phyloP scores from a whole-genome alignment of 2,888 invertebrate genomes.

The Entomobrya proxima region DNA sequence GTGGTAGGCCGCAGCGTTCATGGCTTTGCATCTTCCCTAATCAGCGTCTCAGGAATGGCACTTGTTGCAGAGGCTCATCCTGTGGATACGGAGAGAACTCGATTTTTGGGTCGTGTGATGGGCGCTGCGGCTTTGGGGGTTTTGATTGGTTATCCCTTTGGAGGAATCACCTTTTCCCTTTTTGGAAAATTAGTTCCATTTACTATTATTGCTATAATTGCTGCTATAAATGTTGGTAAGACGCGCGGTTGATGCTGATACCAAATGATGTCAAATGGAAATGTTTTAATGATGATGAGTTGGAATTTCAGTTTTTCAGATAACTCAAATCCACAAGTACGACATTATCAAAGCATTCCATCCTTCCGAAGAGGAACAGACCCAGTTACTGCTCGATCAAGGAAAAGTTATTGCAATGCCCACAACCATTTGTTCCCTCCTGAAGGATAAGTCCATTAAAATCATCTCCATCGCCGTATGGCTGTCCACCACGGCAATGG shows the following conservation, averaged over 20 bases:
- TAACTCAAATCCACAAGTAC: slow-evolving; percentile 34
- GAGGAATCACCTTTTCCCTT: slow-evolving; percentile 88
- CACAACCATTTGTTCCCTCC: slow-evolving; percentile 61
- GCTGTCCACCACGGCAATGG: slow-evolving; percentile 88
- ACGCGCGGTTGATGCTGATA: not conserved
- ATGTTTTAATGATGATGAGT: not conserved
- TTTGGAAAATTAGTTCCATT: slow-evolving; percentile 87
- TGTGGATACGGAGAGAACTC: slow-evolving; percentile 81
- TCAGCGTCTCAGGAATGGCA: slow-evolving; percentile 87
- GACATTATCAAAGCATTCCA: slow-evolving; percentile 48
- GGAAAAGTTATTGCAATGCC: slow-evolving; percentile 25
- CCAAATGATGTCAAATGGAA: not conserved
- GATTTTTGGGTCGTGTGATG: slow-evolving; percentile 88
- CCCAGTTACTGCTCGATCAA: slow-evolving; percentile 26
- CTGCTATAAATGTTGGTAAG: slow-evolving; percentile 79
- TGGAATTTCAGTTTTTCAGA: slow-evolving; percentile 21
- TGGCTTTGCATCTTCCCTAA: slow-evolving; percentile 88
- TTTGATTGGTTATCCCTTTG: slow-evolving; percentile 88
- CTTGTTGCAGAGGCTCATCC: slow-evolving; percentile 83
- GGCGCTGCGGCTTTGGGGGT: slow-evolving; percentile 90
- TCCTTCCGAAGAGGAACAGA: slow-evolving; percentile 27
- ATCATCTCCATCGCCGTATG: slow-evolving; percentile 83
- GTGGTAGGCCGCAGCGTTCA: slow-evolving; percentile 87
- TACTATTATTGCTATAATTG: slow-evolving; percentile 82
- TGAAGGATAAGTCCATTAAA: slow-evolving; percentile 73